Conservation (phyloP, 1,140 invertebrate genomes). For the Asobara japonica region DNA sequence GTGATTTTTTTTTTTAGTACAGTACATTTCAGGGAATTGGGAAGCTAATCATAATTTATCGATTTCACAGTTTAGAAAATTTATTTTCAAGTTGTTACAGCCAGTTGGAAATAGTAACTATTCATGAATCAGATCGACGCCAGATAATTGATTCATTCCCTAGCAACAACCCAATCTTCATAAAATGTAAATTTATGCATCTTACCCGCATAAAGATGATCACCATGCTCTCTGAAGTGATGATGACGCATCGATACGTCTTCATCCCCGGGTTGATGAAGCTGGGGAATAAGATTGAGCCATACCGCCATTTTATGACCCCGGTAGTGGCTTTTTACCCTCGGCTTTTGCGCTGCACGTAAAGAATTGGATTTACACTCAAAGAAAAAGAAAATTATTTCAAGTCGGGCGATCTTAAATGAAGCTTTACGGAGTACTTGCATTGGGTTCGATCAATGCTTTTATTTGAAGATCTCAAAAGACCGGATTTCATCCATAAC, state of each 20-base stretch:
- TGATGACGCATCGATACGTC: constrained; percentile 81
- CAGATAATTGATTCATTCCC: too few relatives aligned
- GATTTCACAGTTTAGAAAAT: too few relatives aligned
- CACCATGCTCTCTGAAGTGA: constrained; percentile 78
- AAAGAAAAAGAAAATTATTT: constrained; percentile 6
- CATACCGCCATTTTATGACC: constrained; percentile 93
- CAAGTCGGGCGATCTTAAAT: too few relatives aligned
- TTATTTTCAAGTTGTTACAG: too few relatives aligned
- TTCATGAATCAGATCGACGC: too few relatives aligned
- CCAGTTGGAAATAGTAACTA: too few relatives aligned
- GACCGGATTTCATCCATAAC: too few relatives aligned
- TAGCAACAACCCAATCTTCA: too few relatives aligned
- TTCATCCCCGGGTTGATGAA: constrained; percentile 80
- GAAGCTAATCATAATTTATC: too few relatives aligned
- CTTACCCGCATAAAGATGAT: constrained; percentile 79
- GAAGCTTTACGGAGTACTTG: too few relatives aligned
- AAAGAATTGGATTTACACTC: not conserved
- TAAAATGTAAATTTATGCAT: constrained; percentile 16
- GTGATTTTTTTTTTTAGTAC: not conserved
- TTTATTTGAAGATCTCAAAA: too few relatives aligned
- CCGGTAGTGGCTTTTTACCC: constrained; percentile 85
- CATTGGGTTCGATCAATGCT: too few relatives aligned
- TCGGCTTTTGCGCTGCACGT: constrained; percentile 74
- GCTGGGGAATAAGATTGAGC: constrained; percentile 89
- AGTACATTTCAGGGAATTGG: not conserved